Evolutionary conservation across 2,113 vertebrate species (phyloP).

Genomic region (Sander lucioperca): DNA sequence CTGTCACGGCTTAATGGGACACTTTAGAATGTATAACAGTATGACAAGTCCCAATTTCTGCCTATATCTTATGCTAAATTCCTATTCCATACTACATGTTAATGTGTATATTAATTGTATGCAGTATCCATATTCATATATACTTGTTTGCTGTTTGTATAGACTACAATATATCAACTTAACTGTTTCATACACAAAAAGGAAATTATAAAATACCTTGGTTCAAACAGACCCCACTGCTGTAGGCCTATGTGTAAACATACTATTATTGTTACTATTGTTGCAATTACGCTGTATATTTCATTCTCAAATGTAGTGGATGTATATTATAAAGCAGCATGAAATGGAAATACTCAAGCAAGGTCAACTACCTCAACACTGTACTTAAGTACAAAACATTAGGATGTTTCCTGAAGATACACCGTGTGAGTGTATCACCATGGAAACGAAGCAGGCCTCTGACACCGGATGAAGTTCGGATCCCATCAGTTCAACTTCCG

Average conservation of each 20-base stretch:
- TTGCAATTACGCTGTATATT: background rate
- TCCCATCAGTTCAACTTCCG: constrained; percentile 66
- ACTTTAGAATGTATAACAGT: background rate
- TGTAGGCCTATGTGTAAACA: too few species aligned
- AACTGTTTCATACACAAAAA: too few species aligned
- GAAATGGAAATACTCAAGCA: background rate
- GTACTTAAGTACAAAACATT: too few species aligned
- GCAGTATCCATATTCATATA: too few species aligned
- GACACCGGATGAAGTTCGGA: constrained; percentile 58
- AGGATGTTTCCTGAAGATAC: background rate
- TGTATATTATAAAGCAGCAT: background rate
- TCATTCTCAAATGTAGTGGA: background rate
- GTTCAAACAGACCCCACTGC: too few species aligned
- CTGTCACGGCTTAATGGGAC: background rate
- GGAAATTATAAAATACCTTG: too few species aligned
- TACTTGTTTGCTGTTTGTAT: too few species aligned
- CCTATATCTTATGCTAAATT: background rate
- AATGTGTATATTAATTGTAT: background rate
- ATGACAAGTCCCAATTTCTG: background rate
- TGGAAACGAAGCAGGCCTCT: constrained; percentile 49
- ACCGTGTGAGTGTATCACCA: constrained; percentile 28
- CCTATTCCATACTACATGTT: background rate
- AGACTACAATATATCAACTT: too few species aligned
- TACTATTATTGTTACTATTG: background rate
- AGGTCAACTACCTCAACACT: background rate